Evolutionary conservation across 2,888 invertebrate species (phyloP).

Genomic region (Caenorhabditis sp.): DNA sequence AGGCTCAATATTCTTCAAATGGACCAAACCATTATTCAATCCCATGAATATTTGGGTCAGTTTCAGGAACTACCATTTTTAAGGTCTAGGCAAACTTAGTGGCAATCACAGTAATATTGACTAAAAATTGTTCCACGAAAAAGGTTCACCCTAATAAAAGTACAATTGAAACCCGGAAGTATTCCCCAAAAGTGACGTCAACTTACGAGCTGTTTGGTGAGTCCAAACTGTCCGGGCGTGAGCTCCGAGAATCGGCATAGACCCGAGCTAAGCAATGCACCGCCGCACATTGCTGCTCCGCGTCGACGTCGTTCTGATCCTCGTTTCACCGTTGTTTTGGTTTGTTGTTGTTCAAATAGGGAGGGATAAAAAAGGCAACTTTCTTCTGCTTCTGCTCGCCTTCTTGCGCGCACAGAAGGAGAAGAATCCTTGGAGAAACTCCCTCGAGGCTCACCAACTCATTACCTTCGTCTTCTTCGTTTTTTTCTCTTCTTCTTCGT

Average conservation of each 20-base stretch:
- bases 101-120: too few relatives aligned
- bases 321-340: not conserved
- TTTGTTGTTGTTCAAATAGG: too few relatives aligned
- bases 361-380: not conserved
- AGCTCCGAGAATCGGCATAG: conserved; percentile 67
- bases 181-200: too few relatives aligned
- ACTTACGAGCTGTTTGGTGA: conserved; percentile 68
- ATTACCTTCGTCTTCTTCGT: conserved; percentile 23
- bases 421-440: not conserved
- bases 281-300: conserved; percentile 33
- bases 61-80: too few relatives aligned
- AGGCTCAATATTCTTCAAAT: too few relatives aligned
- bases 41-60: too few relatives aligned
- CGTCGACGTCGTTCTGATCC: conserved; percentile 6
- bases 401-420: not conserved
- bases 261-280: conserved; percentile 46
- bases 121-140: too few relatives aligned
- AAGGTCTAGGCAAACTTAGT: too few relatives aligned
- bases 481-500: not conserved
- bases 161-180: too few relatives aligned
- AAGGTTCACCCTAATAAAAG: too few relatives aligned
- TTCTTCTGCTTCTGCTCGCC: conserved; percentile 1
- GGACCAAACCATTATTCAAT: too few relatives aligned
- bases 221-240: conserved; percentile 68
- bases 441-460: conserved; percentile 42